Percentiles rank a stretch among this genome's conserved stretches.
Conservation (phyloP, 2,888 invertebrate species). For the Graphium colonna region DNA sequence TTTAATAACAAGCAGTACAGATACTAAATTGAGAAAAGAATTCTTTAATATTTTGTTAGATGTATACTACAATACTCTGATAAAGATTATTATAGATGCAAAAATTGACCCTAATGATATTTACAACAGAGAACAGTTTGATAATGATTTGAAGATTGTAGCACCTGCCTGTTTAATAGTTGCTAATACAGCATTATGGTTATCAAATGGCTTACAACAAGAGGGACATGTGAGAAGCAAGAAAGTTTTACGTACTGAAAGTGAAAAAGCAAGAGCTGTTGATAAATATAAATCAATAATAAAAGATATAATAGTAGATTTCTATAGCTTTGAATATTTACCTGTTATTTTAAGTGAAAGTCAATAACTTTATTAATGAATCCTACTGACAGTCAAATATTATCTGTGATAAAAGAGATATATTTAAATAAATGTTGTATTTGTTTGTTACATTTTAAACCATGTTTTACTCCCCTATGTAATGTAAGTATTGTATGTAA, state of each 20-base stretch:
- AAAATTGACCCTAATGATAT: slow-evolving; percentile 36
- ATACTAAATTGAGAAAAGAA: slow-evolving; percentile 39
- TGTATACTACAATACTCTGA: slow-evolving; percentile 51
- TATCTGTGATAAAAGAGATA: too few species aligned
- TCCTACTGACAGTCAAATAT: too few species aligned
- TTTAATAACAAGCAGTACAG: slow-evolving; percentile 57
- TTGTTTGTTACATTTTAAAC: too few species aligned
- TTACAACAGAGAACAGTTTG: slow-evolving; percentile 49
- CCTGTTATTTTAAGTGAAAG: too few species aligned
- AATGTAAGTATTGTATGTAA: too few species aligned
- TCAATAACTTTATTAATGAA: slow-evolving; percentile 1
- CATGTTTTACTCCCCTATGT: too few species aligned
- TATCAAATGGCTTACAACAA: slow-evolving; percentile 59
- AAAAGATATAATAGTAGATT: slow-evolving; percentile 56
- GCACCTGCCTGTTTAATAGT: slow-evolving; percentile 59
- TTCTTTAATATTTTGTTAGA: slow-evolving; percentile 46
- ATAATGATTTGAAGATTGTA: slow-evolving; percentile 52
- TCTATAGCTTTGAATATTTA: slow-evolving; percentile 45
- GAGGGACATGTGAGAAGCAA: slow-evolving; percentile 68
- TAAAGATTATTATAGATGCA: slow-evolving; percentile 33
- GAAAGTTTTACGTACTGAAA: slow-evolving; percentile 38
- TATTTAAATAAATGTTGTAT: too few species aligned
- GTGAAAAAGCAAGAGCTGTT: slow-evolving; percentile 46
- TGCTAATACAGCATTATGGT: slow-evolving; percentile 66
- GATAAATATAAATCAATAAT: slow-evolving; percentile 48